These are phyloP conservation scores for Cherax quadricarinatus DNA, from an alignment of 1,140 invertebrate genomes.

Conservation along the genomic window DNA sequence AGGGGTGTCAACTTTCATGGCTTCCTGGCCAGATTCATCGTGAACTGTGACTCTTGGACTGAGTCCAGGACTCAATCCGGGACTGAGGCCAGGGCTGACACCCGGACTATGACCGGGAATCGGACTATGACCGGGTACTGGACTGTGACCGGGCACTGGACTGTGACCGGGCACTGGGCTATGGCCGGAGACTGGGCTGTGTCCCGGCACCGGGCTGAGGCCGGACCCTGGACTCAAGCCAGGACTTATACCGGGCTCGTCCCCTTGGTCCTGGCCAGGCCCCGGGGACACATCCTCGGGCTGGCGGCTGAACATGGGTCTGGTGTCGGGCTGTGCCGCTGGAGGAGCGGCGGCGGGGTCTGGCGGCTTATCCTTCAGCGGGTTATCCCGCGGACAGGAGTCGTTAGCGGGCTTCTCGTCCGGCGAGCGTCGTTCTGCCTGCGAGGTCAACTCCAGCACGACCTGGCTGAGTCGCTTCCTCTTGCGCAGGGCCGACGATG, in stretches of 20 bases:
- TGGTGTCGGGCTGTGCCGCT: conserved; percentile 51
- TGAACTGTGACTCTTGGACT: conserved; percentile 69
- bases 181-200: conserved; percentile 39
- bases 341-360: conserved; percentile 58
- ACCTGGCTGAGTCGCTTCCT: conserved; percentile 86
- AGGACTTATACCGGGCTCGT: conserved; percentile 42
- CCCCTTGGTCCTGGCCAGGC: conserved; percentile 56
- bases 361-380: conserved; percentile 70
- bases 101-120: conserved; percentile 25
- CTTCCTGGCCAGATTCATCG: conserved; percentile 68
- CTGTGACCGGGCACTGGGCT: conserved; percentile 48
- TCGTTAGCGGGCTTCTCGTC: conserved; percentile 75
- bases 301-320: conserved; percentile 64
- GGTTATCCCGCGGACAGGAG: conserved; percentile 66
- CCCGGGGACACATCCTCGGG: conserved; percentile 55
- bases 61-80: conserved; percentile 55
- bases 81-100: conserved; percentile 36
- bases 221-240: conserved; percentile 53
- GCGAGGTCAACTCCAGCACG: conserved; percentile 82
- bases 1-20: conserved; percentile 72
- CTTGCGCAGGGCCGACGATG: conserved; percentile 78
- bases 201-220: conserved; percentile 52
- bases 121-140: conserved; percentile 33
- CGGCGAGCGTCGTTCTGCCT: conserved; percentile 74
- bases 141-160: conserved; percentile 46